A percentile compares a stretch with the other conserved stretches of the same genome.
These are phyloP conservation scores for Xyliphius kryptos DNA, from an alignment of 2,113 vertebrate genomes.

Conservation along the genomic window DNA sequence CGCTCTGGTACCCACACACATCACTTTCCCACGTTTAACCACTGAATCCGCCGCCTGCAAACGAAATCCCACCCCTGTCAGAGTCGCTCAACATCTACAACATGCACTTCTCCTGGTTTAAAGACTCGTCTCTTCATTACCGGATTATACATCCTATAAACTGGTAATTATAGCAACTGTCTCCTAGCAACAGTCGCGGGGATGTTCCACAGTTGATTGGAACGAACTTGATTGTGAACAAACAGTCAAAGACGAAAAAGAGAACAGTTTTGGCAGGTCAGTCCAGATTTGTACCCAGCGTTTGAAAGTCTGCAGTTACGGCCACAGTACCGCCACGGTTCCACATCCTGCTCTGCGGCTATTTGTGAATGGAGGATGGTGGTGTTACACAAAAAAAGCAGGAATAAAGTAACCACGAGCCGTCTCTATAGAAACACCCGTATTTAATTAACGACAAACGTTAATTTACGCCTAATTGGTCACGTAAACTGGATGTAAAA, in stretches of 20 bases:
- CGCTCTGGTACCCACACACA: background rate
- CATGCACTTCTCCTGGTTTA: constrained; percentile 40
- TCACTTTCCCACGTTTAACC: no score
- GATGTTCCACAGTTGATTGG: constrained; percentile 60
- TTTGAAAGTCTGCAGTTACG: constrained; percentile 65
- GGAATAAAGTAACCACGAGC: no score
- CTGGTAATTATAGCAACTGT: constrained; percentile 62
- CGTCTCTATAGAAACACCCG: no score
- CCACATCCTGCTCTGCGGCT: constrained; percentile 64
- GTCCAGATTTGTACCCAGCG: constrained; percentile 55
- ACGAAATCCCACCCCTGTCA: constrained; percentile 10
- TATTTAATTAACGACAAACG: no score
- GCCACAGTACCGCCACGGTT: constrained; percentile 53
- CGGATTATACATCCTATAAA: constrained; percentile 55
- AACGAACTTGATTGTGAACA: constrained; percentile 55
- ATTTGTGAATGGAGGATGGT: constrained; percentile 61
- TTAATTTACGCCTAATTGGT: no score
- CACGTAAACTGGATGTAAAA: no score
- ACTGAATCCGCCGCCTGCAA: background rate
- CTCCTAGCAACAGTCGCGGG: constrained; percentile 67
- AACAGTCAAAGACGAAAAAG: constrained; percentile 32
- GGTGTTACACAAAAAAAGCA: no score
- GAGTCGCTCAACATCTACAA: constrained; percentile 10
- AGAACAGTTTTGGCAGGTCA: no score
- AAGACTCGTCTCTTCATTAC: constrained; percentile 54